phyloP scores from a whole-genome alignment of 2,888 invertebrate genomes.

The Noctua fimbriata region DNA sequence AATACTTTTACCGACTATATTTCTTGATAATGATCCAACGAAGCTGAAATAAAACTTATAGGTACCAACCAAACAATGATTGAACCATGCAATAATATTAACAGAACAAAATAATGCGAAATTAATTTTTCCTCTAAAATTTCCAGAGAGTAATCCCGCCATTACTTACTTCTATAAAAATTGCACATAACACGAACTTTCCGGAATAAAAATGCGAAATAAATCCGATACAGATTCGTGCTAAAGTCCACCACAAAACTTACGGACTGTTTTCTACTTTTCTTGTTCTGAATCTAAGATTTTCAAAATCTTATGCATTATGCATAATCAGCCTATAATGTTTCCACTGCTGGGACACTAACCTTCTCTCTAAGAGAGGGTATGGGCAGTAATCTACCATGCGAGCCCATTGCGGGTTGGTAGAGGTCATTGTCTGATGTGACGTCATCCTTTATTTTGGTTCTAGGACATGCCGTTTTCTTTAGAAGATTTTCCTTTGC shows the following conservation, averaged over 20 bases:
- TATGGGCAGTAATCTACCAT: neutral
- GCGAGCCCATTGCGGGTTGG: neutral
- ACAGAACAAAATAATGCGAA: neutral
- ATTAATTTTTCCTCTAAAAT: conserved; percentile 17
- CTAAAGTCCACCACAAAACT: neutral
- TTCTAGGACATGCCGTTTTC: neutral
- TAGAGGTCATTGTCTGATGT: neutral
- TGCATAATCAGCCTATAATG: neutral
- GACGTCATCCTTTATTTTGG: neutral
- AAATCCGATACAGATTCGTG: conserved; percentile 26
- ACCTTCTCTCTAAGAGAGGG: neutral
- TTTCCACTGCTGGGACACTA: neutral
- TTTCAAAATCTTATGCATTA: neutral
- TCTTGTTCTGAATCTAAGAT: too few relatives aligned
- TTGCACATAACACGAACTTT: conserved; percentile 18
- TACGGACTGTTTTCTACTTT: too few relatives aligned
- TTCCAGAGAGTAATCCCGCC: neutral
- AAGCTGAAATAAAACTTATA: neutral
- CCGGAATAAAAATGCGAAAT: conserved; percentile 15
- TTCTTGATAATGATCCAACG: neutral
- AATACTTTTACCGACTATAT: too few relatives aligned
- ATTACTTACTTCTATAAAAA: conserved; percentile 31
- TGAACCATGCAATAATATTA: neutral
- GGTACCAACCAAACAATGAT: neutral
- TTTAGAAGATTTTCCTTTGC: neutral